phyloP scores from a whole-genome alignment of 2,888 invertebrate genomes.

The Tetranychus piercei region DNA sequence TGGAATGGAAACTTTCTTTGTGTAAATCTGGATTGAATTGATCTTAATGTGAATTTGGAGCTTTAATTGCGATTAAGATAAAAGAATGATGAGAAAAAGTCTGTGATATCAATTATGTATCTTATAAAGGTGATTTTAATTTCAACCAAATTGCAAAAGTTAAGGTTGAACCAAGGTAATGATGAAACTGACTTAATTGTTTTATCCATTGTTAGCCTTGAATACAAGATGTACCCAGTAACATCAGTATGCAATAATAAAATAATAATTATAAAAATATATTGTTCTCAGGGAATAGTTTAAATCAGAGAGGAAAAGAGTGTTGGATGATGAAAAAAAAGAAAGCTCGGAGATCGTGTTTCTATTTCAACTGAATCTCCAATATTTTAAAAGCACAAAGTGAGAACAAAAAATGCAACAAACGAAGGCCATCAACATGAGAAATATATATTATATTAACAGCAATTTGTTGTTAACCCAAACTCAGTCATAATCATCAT shows the following conservation, averaged over 20 bases:
- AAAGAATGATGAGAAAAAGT: no score
- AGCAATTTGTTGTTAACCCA: no score
- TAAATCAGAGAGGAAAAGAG: not conserved
- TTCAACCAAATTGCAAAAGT: not conserved
- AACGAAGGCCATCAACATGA: not conserved
- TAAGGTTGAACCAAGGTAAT: not conserved
- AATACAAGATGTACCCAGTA: not conserved
- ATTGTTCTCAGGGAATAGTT: not conserved
- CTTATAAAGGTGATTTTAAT: no score
- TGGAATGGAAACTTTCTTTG: no score
- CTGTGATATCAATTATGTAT: no score
- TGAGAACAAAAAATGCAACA: not conserved
- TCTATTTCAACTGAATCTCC: not conserved
- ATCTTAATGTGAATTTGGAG: no score
- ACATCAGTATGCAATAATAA: not conserved
- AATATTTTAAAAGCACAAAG: not conserved
- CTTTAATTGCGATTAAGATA: no score
- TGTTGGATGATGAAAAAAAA: no score
- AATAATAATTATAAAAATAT: not conserved
- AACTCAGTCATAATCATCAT: no score
- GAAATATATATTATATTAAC: not conserved
- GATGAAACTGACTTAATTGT: not conserved
- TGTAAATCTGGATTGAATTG: no score
- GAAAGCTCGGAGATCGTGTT: not conserved
- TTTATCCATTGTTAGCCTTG: not conserved